Evolutionary conservation across 2,113 vertebrate species (phyloP).

Genomic region (Murina feae): DNA sequence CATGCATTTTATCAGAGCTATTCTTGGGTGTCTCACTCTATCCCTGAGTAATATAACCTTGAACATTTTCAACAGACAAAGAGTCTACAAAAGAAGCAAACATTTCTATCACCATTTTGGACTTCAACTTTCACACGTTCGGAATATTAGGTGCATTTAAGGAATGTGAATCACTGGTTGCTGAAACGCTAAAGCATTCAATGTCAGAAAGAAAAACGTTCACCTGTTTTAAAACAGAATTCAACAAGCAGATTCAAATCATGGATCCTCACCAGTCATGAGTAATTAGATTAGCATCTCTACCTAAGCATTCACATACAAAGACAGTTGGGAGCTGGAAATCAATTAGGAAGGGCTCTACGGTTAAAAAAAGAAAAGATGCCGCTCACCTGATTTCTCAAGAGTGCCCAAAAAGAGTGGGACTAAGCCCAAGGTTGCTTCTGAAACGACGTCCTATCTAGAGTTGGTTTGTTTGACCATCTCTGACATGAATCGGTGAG

Average conservation of each 20-base stretch:
- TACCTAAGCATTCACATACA: background rate
- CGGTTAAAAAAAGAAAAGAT: conserved; percentile 63
- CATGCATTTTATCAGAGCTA: conserved; percentile 92
- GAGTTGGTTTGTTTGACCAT: conserved; percentile 88
- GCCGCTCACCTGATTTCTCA: conserved; percentile 94
- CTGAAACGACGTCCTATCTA: conserved; percentile 91
- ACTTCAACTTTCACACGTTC: background rate
- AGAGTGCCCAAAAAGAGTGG: conserved; percentile 91
- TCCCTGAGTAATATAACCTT: conserved; percentile 86
- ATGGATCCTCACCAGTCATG: background rate
- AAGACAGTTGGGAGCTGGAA: background rate
- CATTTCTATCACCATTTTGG: conserved; percentile 46
- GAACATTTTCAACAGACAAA: conserved; percentile 72
- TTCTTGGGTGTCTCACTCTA: conserved; percentile 88
- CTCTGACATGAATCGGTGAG: conserved; percentile 91
- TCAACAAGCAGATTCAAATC: conserved; percentile 19
- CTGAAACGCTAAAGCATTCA: background rate
- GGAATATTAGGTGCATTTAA: background rate
- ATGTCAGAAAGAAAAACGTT: background rate
- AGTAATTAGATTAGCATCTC: background rate
- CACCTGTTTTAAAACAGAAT: background rate
- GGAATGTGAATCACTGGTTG: background rate
- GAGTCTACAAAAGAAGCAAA: conserved; percentile 68
- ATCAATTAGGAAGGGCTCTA: background rate
- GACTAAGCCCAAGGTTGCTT: conserved; percentile 89